Evolutionary conservation across 2,113 vertebrate genomes (phyloP).

Genomic region (Neogale vison): DNA sequence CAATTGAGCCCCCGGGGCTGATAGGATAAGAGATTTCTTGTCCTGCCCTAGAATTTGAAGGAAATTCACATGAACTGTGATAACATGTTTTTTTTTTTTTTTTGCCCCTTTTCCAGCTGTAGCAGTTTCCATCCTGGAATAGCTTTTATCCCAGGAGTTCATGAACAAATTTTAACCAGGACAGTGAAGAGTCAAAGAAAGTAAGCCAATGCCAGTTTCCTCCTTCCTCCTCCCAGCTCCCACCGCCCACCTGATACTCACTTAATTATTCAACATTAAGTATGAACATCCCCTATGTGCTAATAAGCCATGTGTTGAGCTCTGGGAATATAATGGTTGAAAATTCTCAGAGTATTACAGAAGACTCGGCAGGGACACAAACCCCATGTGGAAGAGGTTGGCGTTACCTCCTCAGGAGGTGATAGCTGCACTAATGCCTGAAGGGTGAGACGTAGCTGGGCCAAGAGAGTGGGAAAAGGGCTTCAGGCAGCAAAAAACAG

Average conservation of each 20-base stretch:
- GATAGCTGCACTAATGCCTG: background rate
- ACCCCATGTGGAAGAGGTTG: background rate
- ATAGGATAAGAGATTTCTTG: constrained; percentile 51
- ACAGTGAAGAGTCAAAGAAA: constrained; percentile 1
- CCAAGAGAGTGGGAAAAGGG: background rate
- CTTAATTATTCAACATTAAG: background rate
- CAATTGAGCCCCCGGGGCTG: constrained; percentile 8
- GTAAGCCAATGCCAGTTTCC: background rate
- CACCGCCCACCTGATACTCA: background rate
- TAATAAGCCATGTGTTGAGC: constrained; percentile 2
- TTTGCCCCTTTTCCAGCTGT: background rate
- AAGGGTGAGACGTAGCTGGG: background rate
- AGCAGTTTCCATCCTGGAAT: background rate
- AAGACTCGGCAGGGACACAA: background rate
- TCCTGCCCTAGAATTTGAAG: constrained; percentile 11
- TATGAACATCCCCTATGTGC: background rate
- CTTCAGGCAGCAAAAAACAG: background rate
- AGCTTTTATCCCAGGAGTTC: background rate
- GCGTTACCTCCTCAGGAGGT: background rate
- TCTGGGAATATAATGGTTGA: background rate
- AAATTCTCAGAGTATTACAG: background rate
- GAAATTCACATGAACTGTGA: constrained; percentile 30
- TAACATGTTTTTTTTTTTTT: background rate
- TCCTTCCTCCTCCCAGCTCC: background rate
- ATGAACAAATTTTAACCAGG: constrained; percentile 35